These are phyloP conservation scores for Lochmaea crataegi DNA, from an alignment of 2,888 invertebrate genomes.

Conservation along the genomic window DNA sequence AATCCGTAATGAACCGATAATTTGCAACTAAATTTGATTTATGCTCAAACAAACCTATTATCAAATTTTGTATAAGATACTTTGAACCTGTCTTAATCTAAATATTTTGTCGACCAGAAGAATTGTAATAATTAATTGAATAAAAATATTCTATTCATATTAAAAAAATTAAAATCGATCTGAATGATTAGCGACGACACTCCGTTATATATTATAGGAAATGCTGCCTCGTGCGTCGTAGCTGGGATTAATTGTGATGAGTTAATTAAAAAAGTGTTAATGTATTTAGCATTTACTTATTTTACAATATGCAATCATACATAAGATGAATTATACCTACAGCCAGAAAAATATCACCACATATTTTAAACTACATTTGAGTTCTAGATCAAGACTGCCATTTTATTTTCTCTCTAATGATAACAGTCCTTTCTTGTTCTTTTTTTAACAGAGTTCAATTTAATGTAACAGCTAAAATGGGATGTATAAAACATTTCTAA, in stretches of 20 bases:
- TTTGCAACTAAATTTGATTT: too few relatives aligned
- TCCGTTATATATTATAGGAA: background rate
- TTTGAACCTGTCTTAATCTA: too few relatives aligned
- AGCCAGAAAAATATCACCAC: constrained; percentile 68
- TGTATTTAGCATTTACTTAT: constrained; percentile 67
- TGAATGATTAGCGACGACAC: too few relatives aligned
- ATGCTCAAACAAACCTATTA: too few relatives aligned
- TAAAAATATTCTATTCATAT: too few relatives aligned
- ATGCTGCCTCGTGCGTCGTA: background rate
- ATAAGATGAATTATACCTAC: constrained; percentile 67
- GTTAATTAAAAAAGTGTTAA: constrained; percentile 61
- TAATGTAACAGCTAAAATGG: constrained; percentile 61
- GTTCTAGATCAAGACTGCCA: constrained; percentile 64
- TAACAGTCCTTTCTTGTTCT: constrained; percentile 59
- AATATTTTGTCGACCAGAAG: too few relatives aligned
- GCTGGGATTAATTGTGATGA: constrained; percentile 43
- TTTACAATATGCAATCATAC: constrained; percentile 67
- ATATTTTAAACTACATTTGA: constrained; percentile 67
- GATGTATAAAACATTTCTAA: constrained; percentile 61
- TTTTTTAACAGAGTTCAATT: constrained; percentile 58
- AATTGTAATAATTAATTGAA: too few relatives aligned
- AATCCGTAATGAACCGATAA: too few relatives aligned
- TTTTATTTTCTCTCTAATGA: constrained; percentile 56
- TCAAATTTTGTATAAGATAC: too few relatives aligned
- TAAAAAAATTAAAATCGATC: too few relatives aligned